Base-by-base conservation (phyloP, 1,140 invertebrate genomes). In the Vanessa tameamea region DNA sequence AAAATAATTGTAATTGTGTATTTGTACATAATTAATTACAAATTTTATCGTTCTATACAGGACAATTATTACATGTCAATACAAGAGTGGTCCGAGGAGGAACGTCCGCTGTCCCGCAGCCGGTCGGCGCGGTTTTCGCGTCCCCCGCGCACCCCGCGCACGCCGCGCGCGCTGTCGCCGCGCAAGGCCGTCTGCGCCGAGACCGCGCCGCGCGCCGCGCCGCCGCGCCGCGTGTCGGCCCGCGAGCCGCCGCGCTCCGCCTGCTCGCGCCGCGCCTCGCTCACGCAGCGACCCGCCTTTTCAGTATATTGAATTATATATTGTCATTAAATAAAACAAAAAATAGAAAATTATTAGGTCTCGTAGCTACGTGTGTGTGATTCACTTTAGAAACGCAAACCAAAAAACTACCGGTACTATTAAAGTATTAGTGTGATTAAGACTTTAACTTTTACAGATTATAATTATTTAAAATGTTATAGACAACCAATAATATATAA, bases 251-350 rank as follows among this genome's bases (percentile, higher is more conserved):
- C 82, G 0, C 80, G 82, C 9, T 83, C 86, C 8, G 78, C 83
- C 0, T 89, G 85, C 66, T 87, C 89, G 4, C 78, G 90, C 57
- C 83, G 87, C 26, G 79, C 85, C 0, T 87, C 86, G 0, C 77
- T 92, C 13, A 80, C 85, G 50, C 88, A 88, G 26, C 82, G 90
- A 14, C 90, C 90, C 3, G 90, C 90, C 16, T 92, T 92, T 59
- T 85, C 88, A 15, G 78, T 92, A 26, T 92, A 92, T 82, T 91
- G 79, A 86, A 57, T 43, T 20, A 64, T 50, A 50, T 50, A 14
- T 50, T 50, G 48, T 50, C 48, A 55, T 23, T 16, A 20, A 14
- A 20, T 55, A 11, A 11, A 16, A 9, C 14, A 14, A 57, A 57
- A 57, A n/a, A 51, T 51, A 51, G 13, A 14, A 15, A 51, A n/a